phyloP scores from a whole-genome alignment of 2,113 vertebrate genomes.

The Ptilonorhynchus violaceus region DNA sequence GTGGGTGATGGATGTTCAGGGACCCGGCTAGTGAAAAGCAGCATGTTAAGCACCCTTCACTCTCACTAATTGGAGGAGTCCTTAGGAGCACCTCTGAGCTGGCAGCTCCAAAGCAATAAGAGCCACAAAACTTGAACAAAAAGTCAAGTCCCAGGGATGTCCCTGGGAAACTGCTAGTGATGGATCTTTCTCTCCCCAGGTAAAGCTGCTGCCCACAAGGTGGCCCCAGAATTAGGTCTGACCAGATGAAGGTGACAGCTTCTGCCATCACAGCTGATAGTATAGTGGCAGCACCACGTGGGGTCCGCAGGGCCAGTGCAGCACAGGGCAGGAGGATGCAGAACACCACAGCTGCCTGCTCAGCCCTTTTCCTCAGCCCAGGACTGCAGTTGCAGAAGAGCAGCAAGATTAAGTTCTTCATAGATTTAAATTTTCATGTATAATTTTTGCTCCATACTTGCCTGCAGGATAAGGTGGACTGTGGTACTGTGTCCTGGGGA shows the following conservation, averaged over 20 bases:
- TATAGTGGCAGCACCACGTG: accelerated
- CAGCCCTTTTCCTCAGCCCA: not conserved
- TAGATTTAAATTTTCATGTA: not conserved
- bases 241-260: not conserved
- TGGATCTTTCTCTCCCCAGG: not conserved
- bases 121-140: not conserved
- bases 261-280: not conserved
- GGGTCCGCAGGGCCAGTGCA: accelerated
- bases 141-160: not conserved
- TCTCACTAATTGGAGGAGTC: not conserved
- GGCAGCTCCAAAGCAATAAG: not conserved
- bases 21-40: not conserved
- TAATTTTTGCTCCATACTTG: accelerated
- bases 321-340: not conserved
- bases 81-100: not conserved
- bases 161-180: not conserved
- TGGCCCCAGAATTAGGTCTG: too few relatives aligned
- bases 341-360: not conserved
- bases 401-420: not conserved
- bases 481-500: not conserved
- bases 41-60: not conserved
- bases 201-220: not conserved
- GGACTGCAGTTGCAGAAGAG: not conserved
- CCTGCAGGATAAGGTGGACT: not conserved
- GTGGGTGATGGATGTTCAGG: not conserved